Evolutionary conservation across 2,113 vertebrate species (phyloP).

Genomic region (Poecile atricapillus): DNA sequence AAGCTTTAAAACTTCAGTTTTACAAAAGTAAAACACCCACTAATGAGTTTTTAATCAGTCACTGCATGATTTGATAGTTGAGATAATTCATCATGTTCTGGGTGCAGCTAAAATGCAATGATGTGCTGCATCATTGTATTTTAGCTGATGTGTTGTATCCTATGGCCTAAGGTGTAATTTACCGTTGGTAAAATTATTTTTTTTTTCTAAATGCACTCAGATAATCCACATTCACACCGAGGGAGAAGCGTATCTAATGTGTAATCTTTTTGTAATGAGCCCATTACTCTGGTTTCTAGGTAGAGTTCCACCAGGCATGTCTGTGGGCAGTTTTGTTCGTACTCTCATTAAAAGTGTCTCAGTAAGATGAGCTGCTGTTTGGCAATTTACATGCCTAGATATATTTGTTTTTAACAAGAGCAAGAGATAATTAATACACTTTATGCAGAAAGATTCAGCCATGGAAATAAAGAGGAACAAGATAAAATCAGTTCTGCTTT

Average conservation of each 20-base stretch:
- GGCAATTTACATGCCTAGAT: slow-evolving; percentile 8
- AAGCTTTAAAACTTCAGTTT: not conserved
- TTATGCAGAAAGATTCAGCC: not conserved
- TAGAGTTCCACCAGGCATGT: slow-evolving; percentile 26
- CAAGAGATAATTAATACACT: slow-evolving; percentile 1
- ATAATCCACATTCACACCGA: not conserved
- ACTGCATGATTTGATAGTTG: not conserved
- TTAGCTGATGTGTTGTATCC: not conserved
- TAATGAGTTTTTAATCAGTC: not conserved
- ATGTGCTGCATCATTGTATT: not conserved
- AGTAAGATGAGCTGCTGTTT: slow-evolving; percentile 27
- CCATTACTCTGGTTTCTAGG: slow-evolving; percentile 25
- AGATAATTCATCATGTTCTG: not conserved
- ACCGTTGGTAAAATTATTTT: not conserved
- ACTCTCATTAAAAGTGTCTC: not conserved
- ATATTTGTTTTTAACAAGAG: slow-evolving; percentile 28
- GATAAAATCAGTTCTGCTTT: slow-evolving; percentile 25
- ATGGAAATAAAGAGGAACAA: not conserved
- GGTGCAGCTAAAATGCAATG: not conserved
- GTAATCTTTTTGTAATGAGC: slow-evolving; percentile 30
- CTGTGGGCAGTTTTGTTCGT: slow-evolving; percentile 30
- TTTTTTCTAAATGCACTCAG: not conserved
- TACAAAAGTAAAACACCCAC: not conserved
- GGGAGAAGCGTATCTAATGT: not conserved
- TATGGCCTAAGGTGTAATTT: not conserved